Evolutionary conservation across 2,888 invertebrate species (phyloP).

Genomic region (Antheraea assamensis): DNA sequence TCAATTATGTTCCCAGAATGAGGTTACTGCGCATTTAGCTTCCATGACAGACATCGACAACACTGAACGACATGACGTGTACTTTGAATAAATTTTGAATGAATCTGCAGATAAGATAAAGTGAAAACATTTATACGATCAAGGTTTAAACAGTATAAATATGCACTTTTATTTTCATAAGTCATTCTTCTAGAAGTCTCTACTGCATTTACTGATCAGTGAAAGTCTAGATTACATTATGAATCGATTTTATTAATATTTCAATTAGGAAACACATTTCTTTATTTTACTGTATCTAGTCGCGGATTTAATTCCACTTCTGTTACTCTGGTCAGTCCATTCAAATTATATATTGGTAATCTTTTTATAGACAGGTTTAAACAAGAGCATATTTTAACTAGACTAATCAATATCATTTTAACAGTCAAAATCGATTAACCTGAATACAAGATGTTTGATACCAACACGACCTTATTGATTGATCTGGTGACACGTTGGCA

Average conservation of each 20-base stretch:
- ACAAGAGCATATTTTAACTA: not conserved
- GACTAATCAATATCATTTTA: not conserved
- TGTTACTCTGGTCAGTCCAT: too few species aligned
- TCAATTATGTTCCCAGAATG: not conserved
- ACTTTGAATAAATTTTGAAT: not conserved
- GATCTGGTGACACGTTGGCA: not conserved
- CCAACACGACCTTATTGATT: not conserved
- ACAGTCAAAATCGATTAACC: not conserved
- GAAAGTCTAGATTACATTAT: too few species aligned
- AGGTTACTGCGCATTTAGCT: slow-evolving; percentile 2
- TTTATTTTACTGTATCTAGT: too few species aligned
- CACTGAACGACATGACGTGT: not conserved
- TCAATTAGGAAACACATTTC: too few species aligned
- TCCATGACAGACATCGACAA: not conserved
- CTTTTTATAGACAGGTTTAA: not conserved
- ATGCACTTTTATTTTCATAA: too few species aligned
- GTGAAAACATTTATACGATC: not conserved
- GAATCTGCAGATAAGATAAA: slow-evolving; percentile 1
- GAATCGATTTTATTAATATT: too few species aligned
- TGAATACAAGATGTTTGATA: not conserved
- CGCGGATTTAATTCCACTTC: too few species aligned
- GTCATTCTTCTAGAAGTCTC: too few species aligned
- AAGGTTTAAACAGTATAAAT: not conserved
- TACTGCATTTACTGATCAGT: too few species aligned
- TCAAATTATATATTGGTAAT: not conserved